Evolutionary conservation across 1,140 invertebrate genomes (phyloP).

Genomic region (Dreissena polymorpha): DNA sequence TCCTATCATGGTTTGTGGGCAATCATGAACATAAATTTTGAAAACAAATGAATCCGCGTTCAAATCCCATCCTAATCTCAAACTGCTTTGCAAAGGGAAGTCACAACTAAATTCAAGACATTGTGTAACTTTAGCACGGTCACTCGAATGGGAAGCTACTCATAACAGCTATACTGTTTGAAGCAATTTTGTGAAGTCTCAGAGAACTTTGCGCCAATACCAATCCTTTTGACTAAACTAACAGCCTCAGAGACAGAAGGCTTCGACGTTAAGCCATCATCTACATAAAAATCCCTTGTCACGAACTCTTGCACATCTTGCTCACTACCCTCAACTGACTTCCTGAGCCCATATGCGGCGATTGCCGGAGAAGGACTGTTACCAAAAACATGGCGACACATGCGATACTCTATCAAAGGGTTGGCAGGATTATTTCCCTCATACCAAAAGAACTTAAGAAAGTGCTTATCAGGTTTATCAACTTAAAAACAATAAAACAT

Average conservation of each 20-base stretch:
- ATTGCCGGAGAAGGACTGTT: too few species aligned
- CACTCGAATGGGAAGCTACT: conserved; percentile 7
- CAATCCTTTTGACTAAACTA: background rate
- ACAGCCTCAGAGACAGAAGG: background rate
- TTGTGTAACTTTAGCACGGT: conserved; percentile 26
- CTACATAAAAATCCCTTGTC: too few species aligned
- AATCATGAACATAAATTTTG: conserved; percentile 8
- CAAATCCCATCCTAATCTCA: conserved; percentile 49
- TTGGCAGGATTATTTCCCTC: conserved; percentile 17
- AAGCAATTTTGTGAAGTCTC: conserved; percentile 15
- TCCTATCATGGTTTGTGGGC: conserved; percentile 44
- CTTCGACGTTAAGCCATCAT: conserved; percentile 17
- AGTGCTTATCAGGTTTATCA: conserved; percentile 28
- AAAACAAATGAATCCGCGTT: conserved; percentile 46
- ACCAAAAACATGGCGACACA: too few species aligned
- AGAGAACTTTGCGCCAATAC: background rate
- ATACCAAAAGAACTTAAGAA: conserved; percentile 51
- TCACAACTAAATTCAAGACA: conserved; percentile 32
- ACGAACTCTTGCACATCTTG: too few species aligned
- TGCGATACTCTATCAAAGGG: conserved; percentile 35
- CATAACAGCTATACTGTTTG: conserved; percentile 28
- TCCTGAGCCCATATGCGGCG: too few species aligned
- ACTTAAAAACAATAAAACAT: conserved; percentile 58
- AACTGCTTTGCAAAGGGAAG: conserved; percentile 39
- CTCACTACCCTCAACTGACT: too few species aligned